phyloP scores from a whole-genome alignment of 2,888 invertebrate species.

The Subacronicta megacephala region DNA sequence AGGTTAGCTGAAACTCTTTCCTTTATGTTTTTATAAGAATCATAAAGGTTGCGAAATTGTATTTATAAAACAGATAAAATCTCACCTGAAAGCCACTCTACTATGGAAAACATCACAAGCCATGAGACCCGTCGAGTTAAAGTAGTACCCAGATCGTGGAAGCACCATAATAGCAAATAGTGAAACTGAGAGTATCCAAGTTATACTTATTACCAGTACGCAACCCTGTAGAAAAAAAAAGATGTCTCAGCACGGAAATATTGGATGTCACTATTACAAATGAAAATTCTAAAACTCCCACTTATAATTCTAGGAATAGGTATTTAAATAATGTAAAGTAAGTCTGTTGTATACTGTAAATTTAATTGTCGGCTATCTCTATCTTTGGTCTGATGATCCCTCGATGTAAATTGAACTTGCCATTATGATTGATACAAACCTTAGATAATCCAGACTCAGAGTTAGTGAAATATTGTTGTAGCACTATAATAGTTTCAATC shows the following conservation, averaged over 20 bases:
- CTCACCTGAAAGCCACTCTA: conserved; percentile 91
- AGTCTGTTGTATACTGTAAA: conserved; percentile 6
- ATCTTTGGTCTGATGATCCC: conserved; percentile 8
- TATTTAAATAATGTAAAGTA: no score
- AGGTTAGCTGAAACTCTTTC: no score
- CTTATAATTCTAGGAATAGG: neutral
- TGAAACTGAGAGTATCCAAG: conserved; percentile 95
- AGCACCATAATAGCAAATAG: conserved; percentile 95
- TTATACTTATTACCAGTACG: conserved; percentile 95
- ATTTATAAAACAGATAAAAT: neutral
- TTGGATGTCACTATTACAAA: no score
- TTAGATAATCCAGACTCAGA: neutral
- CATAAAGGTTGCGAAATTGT: no score
- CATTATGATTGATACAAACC: conserved; percentile 5
- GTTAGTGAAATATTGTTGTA: no score
- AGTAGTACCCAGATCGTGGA: conserved; percentile 96
- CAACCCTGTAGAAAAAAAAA: conserved; percentile 91
- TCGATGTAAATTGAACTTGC: conserved; percentile 22
- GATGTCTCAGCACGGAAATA: neutral
- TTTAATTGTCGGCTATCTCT: conserved; percentile 9
- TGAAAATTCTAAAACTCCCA: neutral
- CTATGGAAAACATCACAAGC: conserved; percentile 97
- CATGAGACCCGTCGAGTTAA: conserved; percentile 95
- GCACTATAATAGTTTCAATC: neutral
- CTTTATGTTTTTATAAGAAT: no score